Evolutionary conservation across 2,113 vertebrate genomes (phyloP), one percentile per base, ranked within the genome.

Genomic region (Cephalophus harveyi): DNA sequence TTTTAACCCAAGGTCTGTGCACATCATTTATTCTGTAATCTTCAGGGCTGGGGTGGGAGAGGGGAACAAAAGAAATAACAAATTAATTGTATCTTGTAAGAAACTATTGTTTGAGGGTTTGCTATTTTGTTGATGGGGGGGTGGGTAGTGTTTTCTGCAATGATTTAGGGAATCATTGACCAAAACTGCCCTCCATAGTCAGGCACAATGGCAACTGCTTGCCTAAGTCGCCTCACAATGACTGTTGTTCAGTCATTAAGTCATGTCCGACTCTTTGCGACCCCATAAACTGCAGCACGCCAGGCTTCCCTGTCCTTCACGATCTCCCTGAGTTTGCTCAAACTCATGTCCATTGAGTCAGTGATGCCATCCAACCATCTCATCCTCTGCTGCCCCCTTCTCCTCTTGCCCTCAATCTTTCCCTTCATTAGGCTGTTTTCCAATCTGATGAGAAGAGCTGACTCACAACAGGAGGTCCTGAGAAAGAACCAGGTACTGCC

Each of bases 1-100:
- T 84, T 94, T 76, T 90, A 79, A 88, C 55, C 43, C 91, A 57
- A 64, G 50, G 13, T 43, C 76, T 96, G 43, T 50, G 50, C 27
- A 83, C 12, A 14, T 57, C 86, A 86, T 36, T 84, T 97, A 71
- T 48, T 86, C 76, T 76, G 14, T 86, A 81, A 74, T 92, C 92
- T 91, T 74, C 11, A 5, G 27, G 52, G 52, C 79, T 21, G 8
- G 23, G 17, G 7, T 46, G 19, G 27, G 40, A 19, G 30, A 52
- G 52, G 64, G 50, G 95, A 94, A 94, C 43, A 92, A 94, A 97
- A 92, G 67, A 89, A 93, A 86, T 27, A 76, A 76, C 71, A 43
- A 86, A 91, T 84, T 92, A 93, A 79, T 92, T 85, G 8, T 60
- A 50, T 54, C 59, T 78, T 94, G 40, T 55, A 85, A 54, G 57